Conservation (phyloP, 2,113 vertebrate genomes). For the Tyrannus savana region DNA sequence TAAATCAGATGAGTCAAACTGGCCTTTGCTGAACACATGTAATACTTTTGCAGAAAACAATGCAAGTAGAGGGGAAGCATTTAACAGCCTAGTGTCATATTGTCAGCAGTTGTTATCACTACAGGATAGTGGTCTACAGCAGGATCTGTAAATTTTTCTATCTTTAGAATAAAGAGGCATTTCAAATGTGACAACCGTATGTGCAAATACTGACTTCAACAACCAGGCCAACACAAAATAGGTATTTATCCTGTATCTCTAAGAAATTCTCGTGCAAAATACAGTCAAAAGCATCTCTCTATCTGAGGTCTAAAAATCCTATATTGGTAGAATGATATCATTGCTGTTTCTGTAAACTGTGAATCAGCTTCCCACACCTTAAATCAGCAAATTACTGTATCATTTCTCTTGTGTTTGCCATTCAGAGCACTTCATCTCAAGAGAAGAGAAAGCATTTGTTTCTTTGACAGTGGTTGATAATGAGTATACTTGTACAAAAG, state of each 20-base stretch:
- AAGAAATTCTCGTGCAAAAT: not conserved
- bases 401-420: conserved; percentile 17
- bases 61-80: not conserved
- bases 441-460: not conserved
- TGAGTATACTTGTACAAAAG: not conserved
- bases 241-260: not conserved
- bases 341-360: not conserved
- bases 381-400: conserved; percentile 38
- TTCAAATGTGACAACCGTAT: not conserved
- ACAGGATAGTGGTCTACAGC: not conserved
- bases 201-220: not conserved
- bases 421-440: not conserved
- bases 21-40: not conserved
- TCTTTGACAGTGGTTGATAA: conserved; percentile 22
- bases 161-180: not conserved
- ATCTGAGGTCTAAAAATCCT: not conserved
- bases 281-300: not conserved
- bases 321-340: not conserved
- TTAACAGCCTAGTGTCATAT: not conserved
- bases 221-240: not conserved
- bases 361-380: conserved; percentile 30
- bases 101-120: not conserved
- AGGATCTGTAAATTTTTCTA: not conserved
- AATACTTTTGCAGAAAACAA: not conserved
- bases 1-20: not conserved